Evolutionary conservation across 2,888 invertebrate species (phyloP).

Genomic region (Iphiclides podalirius): DNA sequence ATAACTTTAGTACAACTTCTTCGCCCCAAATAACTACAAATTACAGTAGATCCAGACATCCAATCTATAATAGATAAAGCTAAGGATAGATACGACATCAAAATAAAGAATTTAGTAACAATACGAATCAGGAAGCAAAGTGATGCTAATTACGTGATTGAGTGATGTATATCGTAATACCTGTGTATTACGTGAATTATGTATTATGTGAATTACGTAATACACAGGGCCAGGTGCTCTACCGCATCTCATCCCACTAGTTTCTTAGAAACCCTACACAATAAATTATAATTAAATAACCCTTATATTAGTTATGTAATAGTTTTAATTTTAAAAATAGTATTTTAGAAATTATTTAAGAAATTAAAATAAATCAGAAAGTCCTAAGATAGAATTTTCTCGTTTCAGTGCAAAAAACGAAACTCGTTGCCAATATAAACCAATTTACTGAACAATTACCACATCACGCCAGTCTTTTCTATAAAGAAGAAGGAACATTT

Average conservation of each 20-base stretch:
- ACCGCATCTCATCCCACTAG: constrained; percentile 7
- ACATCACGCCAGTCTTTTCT: too few relatives aligned
- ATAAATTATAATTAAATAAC: constrained; percentile 20
- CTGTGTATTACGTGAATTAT: too few relatives aligned
- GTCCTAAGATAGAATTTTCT: not conserved
- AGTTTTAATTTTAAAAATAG: constrained; percentile 25
- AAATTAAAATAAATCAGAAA: constrained; percentile 1
- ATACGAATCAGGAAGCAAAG: too few relatives aligned
- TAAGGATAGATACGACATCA: too few relatives aligned
- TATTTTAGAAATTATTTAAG: constrained; percentile 26
- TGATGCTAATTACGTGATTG: too few relatives aligned
- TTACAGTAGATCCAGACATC: too few relatives aligned
- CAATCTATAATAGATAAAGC: too few relatives aligned
- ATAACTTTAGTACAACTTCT: not conserved
- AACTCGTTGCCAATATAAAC: constrained; percentile 9
- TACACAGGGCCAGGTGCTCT: constrained; percentile 18
- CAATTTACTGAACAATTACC: constrained; percentile 11
- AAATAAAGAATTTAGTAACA: too few relatives aligned
- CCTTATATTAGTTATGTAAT: constrained; percentile 28
- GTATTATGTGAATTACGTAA: too few relatives aligned
- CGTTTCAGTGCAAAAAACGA: constrained; percentile 26
- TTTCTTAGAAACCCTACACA: constrained; percentile 7
- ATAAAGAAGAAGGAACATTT: too few relatives aligned
- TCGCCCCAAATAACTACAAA: too few relatives aligned
- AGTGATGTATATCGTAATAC: too few relatives aligned